Conservation (phyloP, 2,888 invertebrate genomes). For the Morinoia aosen region DNA sequence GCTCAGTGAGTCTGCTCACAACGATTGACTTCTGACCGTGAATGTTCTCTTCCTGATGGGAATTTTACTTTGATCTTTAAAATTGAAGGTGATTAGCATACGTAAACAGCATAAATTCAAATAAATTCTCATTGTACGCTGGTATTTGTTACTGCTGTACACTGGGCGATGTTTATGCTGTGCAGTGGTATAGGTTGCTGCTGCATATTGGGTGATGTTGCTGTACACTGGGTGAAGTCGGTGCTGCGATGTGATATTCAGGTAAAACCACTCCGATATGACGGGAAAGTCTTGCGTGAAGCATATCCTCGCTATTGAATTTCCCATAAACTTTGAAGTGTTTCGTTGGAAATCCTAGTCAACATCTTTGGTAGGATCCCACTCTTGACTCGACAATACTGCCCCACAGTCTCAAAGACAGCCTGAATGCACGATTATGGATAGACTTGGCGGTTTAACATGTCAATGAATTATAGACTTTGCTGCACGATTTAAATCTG, state of each 20-base stretch:
- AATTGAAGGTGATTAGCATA: no score
- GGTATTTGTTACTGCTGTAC: background rate
- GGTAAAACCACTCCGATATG: no score
- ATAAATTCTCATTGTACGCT: no score
- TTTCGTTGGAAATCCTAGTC: background rate
- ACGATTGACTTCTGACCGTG: no score
- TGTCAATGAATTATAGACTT: background rate
- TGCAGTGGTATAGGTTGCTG: background rate
- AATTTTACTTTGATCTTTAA: no score
- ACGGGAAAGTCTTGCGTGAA: no score
- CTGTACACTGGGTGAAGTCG: background rate
- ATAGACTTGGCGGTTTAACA: background rate
- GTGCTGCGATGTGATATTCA: no score
- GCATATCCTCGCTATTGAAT: no score
- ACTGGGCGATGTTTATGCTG: background rate
- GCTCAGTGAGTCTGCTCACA: no score
- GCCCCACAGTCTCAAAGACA: background rate
- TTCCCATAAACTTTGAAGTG: no score
- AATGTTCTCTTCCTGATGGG: no score
- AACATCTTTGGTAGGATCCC: background rate
- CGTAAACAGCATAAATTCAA: no score
- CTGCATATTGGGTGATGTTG: background rate
- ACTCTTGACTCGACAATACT: background rate
- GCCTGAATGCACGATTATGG: background rate
- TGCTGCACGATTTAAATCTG: background rate